Evolutionary conservation across 1,140 invertebrate species (phyloP), one percentile per base, ranked within the genome.

Genomic region (Tetragonula clypearis): DNA sequence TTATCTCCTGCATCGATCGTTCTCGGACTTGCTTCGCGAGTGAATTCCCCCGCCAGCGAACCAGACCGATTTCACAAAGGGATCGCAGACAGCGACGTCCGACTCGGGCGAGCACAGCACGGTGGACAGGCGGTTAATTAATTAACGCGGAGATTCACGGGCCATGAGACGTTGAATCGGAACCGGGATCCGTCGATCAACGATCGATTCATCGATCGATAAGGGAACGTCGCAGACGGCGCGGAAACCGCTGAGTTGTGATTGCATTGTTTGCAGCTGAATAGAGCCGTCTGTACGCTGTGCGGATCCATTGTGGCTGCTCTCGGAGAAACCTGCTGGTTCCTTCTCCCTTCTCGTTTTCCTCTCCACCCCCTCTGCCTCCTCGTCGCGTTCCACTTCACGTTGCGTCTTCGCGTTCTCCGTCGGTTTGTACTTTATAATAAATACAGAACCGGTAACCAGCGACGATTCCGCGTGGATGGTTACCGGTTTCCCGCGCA

Each of bases 241-340:
- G 87, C 80, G 85, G 92, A 90, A 93, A 92, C 75, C 86, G 92
- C 92, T 93, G 92, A 93, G 92, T 92, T 92, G 92, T 93, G 92
- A 93, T 93, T 92, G 88, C 87, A 92, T 93, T 93, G 92, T 93
- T 90, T 92, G 91, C 79, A 88, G 85, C 78, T 93, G 91, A 93
- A 92, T 93, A 90, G 89, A 92, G 90, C 88, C 87, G 90, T 91
- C 89, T 91, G 87, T 88, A 92, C 90, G 87, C 82, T 90, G 90
- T 88, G 89, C 79, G 86, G 86, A 89, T 82, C 87, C 86, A 90
- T 88, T 92, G 91, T 90, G 88, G 62, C 88, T 85, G 88, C 88
- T 83, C 82, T 49, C 41, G 41, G 82, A 66, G 77, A 68, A 85
- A 90, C 69, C 78, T 76, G 78, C 79, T n/a, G 81, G 66, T 82